Conservation (phyloP, 2,797 vertebrate genomes). For the Tenualosa thibaudeaui region DNA sequence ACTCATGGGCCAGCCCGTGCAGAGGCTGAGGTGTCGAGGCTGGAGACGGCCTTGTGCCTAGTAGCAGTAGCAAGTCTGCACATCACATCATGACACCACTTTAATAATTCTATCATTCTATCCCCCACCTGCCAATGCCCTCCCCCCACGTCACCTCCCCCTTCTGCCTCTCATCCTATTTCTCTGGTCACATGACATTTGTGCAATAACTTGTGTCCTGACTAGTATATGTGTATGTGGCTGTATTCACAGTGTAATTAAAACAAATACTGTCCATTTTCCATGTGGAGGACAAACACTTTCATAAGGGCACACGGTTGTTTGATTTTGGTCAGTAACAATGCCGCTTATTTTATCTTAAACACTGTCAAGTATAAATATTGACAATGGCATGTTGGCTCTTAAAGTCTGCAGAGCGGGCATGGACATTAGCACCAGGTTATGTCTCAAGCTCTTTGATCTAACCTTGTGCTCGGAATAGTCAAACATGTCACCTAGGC, state of each 20-base stretch:
- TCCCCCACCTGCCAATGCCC: slow-evolving; percentile 48
- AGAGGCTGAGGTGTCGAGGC: background rate
- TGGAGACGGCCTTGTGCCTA: background rate
- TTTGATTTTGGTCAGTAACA: slow-evolving; percentile 61
- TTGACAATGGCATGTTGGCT: slow-evolving; percentile 50
- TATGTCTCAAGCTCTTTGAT: slow-evolving; percentile 20
- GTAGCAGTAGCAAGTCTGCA: slow-evolving; percentile 38
- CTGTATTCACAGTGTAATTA: slow-evolving; percentile 27
- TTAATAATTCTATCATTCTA: slow-evolving; percentile 49
- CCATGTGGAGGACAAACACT: slow-evolving; percentile 57
- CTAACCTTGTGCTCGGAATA: slow-evolving; percentile 37
- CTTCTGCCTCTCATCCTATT: background rate
- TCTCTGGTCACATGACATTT: background rate
- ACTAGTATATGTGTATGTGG: slow-evolving; percentile 43
- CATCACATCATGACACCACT: slow-evolving; percentile 43
- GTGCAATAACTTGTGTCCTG: background rate
- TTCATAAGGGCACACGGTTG: slow-evolving; percentile 58
- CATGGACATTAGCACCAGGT: background rate
- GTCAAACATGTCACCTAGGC: background rate
- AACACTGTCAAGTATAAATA: slow-evolving; percentile 57
- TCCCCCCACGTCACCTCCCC: slow-evolving; percentile 53
- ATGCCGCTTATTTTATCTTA: slow-evolving; percentile 54
- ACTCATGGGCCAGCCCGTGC: background rate
- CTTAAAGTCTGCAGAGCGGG: background rate
- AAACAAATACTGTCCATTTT: slow-evolving; percentile 56